Conservation (phyloP, 2,888 invertebrate species). For the Stenodera caucasica region DNA sequence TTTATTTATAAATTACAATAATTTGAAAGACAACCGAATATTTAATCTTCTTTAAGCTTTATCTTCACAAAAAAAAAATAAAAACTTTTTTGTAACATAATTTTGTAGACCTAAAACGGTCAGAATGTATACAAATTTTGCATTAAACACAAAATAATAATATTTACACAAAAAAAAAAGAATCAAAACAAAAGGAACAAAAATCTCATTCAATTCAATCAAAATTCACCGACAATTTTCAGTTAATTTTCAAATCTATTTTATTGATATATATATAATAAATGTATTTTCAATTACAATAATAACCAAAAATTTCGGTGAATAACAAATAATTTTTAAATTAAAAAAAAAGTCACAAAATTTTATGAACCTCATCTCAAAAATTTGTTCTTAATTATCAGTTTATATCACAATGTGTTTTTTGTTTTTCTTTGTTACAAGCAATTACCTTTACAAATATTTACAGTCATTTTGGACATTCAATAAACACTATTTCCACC, state of each 20-base stretch:
- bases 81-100: neutral
- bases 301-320: conserved; percentile 11
- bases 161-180: conserved; percentile 17
- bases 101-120: conserved; percentile 33
- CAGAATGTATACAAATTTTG: conserved; percentile 28
- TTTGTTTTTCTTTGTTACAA: conserved; percentile 13
- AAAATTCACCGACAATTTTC: conserved; percentile 11
- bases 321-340: conserved; percentile 18
- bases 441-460: conserved; percentile 21
- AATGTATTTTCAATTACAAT: neutral
- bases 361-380: conserved; percentile 22
- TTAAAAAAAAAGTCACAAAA: conserved; percentile 1
- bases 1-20: neutral
- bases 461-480: conserved; percentile 20
- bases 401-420: conserved; percentile 37
- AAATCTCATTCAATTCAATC: conserved; percentile 21
- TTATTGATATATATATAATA: too few species aligned
- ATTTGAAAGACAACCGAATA: conserved; percentile 22
- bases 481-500: conserved; percentile 16
- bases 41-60: neutral
- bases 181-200: conserved; percentile 17
- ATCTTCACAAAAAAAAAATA: conserved; percentile 19
- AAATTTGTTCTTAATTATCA: conserved; percentile 30
- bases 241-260: neutral
- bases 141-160: conserved; percentile 27